Conservation (phyloP, 2,113 vertebrate genomes). For the Psittacus erithacus region DNA sequence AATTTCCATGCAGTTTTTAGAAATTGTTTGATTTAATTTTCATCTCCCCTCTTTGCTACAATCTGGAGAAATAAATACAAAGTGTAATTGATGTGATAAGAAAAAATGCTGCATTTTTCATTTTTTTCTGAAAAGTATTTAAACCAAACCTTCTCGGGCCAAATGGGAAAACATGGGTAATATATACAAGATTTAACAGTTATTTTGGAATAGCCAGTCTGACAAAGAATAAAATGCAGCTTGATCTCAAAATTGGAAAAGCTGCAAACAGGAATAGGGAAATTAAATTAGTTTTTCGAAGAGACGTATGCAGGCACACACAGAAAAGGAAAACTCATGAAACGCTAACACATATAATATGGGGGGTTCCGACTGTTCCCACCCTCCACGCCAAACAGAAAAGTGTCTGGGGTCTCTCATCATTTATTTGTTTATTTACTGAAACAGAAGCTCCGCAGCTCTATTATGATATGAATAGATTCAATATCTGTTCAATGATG, state of each 20-base stretch:
- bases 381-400: not conserved
- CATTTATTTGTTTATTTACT: conserved; percentile 70
- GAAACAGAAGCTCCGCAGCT: conserved; percentile 73
- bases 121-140: not conserved
- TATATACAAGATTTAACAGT: conserved; percentile 20
- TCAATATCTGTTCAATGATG: conserved; percentile 91
- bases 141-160: not conserved
- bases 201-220: conserved; percentile 46
- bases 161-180: not conserved
- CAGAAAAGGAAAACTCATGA: conserved; percentile 28
- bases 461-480: conserved; percentile 90
- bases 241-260: conserved; percentile 67
- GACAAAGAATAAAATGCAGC: conserved; percentile 48
- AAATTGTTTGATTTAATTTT: not conserved
- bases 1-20: not conserved
- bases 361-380: not conserved
- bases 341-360: not conserved
- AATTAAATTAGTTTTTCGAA: conserved; percentile 60
- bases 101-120: not conserved
- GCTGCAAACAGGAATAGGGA: conserved; percentile 26
- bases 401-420: not conserved
- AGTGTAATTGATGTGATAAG: not conserved
- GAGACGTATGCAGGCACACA: conserved; percentile 9
- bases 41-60: not conserved
- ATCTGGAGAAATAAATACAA: not conserved